Evolutionary conservation across 2,888 invertebrate genomes (phyloP).

Genomic region (Leptopilina drosophilae): DNA sequence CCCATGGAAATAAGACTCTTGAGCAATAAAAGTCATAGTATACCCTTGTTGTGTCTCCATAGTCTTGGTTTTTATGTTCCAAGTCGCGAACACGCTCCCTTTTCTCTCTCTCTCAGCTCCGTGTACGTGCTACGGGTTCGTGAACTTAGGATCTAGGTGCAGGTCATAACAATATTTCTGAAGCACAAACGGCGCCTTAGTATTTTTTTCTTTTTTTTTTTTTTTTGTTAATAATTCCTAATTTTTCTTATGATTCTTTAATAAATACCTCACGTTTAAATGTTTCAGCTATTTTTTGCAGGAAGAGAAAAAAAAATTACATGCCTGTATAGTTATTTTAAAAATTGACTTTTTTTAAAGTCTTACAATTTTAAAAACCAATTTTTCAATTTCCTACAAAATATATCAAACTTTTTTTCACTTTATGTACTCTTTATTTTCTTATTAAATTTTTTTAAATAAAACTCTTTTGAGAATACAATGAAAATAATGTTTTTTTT

Average conservation of each 20-base stretch:
- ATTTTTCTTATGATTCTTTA: slow-evolving; percentile 8
- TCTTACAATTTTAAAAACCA: too few species aligned
- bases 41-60: slow-evolving; percentile 37
- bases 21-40: slow-evolving; percentile 26
- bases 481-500: too few species aligned
- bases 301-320: background rate
- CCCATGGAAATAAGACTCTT: slow-evolving; percentile 32
- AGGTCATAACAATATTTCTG: slow-evolving; percentile 32
- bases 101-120: background rate
- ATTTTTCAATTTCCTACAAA: too few species aligned
- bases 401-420: too few species aligned
- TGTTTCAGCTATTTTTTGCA: background rate
- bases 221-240: background rate
- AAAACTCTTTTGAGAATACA: too few species aligned
- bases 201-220: background rate
- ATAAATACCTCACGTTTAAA: slow-evolving; percentile 3
- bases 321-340: too few species aligned
- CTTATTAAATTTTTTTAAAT: too few species aligned
- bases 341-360: too few species aligned
- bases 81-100: slow-evolving; percentile 27
- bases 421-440: too few species aligned
- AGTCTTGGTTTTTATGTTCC: slow-evolving; percentile 17
- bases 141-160: slow-evolving; percentile 22
- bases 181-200: slow-evolving; percentile 18
- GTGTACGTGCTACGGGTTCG: slow-evolving; percentile 19